Base-by-base conservation (phyloP, 1,140 invertebrate genomes). In the Drosophila albomicans region DNA sequence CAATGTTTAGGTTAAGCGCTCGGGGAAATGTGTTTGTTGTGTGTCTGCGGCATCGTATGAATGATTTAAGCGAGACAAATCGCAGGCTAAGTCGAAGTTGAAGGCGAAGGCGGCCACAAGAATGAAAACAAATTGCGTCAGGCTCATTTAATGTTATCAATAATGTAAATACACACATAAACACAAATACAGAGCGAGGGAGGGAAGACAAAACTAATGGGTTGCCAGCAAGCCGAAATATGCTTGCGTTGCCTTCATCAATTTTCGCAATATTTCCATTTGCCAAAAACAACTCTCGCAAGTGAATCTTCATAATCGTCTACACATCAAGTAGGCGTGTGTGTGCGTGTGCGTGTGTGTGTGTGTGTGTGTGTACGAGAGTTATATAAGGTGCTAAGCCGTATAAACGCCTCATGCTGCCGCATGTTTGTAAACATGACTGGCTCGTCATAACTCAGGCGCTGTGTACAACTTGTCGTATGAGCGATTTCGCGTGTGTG, bases 121-220 rank as follows among this genome's bases (percentile, higher is more conserved):
- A 75, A 67, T 75, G 65, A 78, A 62, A 78, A 78, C 57, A 80
- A 80, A 80, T 80, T 80, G 78, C 65, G 65, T 75, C 45, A 66
- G 32, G 63, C 62, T 71, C 76, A 79, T 81, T 79, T 75, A 67
- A 70, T 70, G 76, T 65, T 79, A 79, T 81, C 66, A 79, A 81
- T 81, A 81, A 79, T 79, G 79, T 75, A 78, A 75, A 58, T 61
- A 72, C 69, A 73, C 62, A 30, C 75, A 78, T 62, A 63, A 70
- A 78, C 66, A 75, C 48, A 57, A 69, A 20, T 69, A 41, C 51
- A 41, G 54, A 75, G 68, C 49, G 51, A 41, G 25, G 45, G 35
- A 38, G 20, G 20, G n/a, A 30, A 30, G 35, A 16, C 25, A 13
- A 48, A 76, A 78, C 61, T 75, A 71, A 78, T 78, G 76, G 76